Evolutionary conservation across 2,888 invertebrate genomes (phyloP).

Genomic region (Nemotelus pantherinus): DNA sequence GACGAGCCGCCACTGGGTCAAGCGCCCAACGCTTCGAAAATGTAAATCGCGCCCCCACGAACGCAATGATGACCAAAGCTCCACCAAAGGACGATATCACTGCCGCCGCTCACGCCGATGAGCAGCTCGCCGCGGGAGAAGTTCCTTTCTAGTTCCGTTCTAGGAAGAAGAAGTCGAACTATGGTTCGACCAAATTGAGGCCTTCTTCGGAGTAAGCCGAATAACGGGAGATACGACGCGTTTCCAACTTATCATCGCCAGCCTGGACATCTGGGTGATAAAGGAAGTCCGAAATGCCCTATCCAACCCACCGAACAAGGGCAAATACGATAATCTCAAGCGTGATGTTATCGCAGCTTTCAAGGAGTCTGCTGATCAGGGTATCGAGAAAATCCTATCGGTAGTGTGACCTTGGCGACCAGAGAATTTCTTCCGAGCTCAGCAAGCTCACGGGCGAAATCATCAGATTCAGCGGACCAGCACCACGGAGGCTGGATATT

Average conservation of each 20-base stretch:
- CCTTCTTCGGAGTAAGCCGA: background rate
- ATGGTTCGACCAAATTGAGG: background rate
- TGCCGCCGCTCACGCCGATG: background rate
- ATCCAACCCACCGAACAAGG: background rate
- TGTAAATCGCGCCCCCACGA: too few relatives aligned
- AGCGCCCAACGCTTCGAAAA: too few relatives aligned
- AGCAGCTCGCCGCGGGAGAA: background rate
- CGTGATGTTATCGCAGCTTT: background rate
- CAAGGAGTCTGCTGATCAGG: background rate
- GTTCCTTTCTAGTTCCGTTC: background rate
- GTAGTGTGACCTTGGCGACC: too few relatives aligned
- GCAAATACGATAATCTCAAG: background rate
- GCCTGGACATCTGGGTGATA: background rate
- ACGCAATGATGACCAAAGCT: too few relatives aligned
- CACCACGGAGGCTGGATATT: too few relatives aligned
- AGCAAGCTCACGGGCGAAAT: too few relatives aligned
- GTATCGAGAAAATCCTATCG: background rate
- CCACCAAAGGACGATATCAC: background rate
- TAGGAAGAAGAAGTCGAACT: background rate
- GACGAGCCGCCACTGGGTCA: too few relatives aligned
- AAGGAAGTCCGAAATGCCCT: too few relatives aligned
- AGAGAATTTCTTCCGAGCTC: too few relatives aligned
- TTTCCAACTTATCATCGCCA: background rate
- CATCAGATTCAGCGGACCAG: too few relatives aligned
- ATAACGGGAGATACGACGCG: background rate